phyloP scores from a whole-genome alignment of 2,888 invertebrate genomes.

The Saturnia pavonia region DNA sequence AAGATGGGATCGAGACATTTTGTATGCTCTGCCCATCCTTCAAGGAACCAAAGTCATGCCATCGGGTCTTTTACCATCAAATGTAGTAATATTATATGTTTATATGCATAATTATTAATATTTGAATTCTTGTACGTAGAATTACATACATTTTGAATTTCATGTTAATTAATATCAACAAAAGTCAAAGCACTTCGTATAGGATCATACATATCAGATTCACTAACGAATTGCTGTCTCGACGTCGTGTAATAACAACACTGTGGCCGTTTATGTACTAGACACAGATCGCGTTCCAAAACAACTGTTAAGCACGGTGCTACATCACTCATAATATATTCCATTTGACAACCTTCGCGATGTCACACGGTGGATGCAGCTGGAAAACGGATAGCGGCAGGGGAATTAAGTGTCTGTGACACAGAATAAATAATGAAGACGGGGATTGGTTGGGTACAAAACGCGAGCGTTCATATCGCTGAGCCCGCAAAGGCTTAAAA shows the following conservation, averaged over 20 bases:
- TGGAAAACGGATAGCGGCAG: constrained; percentile 34
- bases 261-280: constrained; percentile 33
- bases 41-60: no score
- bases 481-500: constrained; percentile 45
- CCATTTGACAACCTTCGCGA: constrained; percentile 32
- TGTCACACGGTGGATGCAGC: constrained; percentile 26
- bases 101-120: constrained; percentile 30
- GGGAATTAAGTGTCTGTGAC: constrained; percentile 40
- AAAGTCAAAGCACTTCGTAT: constrained; percentile 39
- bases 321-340: constrained; percentile 33
- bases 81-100: no score
- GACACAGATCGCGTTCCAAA: constrained; percentile 26
- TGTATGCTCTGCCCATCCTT: no score
- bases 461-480: constrained; percentile 43
- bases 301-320: constrained; percentile 20
- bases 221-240: constrained; percentile 33
- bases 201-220: constrained; percentile 31
- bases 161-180: constrained; percentile 41
- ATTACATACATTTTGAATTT: constrained; percentile 24
- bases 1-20: no score
- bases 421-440: constrained; percentile 53
- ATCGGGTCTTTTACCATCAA: no score
- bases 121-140: background rate
- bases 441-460: constrained; percentile 44
- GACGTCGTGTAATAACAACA: constrained; percentile 31